phyloP scores from a whole-genome alignment of 2,797 vertebrate genomes.

The Botia almorhae region DNA sequence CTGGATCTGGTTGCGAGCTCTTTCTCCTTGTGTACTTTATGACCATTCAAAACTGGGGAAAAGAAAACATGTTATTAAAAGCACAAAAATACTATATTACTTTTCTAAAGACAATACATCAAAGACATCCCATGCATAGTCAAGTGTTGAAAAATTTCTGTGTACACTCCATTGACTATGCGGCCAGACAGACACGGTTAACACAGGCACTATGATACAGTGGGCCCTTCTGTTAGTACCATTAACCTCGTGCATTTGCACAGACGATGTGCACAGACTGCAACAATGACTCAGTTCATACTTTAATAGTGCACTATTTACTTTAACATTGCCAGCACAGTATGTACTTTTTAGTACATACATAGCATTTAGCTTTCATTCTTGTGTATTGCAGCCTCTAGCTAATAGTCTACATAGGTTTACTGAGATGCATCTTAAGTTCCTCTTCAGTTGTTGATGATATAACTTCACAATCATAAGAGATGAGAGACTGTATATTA shows the following conservation, averaged over 20 bases:
- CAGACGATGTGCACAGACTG: not conserved
- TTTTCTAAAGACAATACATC: not conserved
- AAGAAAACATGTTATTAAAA: not conserved
- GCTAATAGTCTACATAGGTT: not conserved
- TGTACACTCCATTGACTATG: too few relatives aligned
- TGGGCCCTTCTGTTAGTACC: too few relatives aligned
- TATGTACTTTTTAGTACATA: not conserved
- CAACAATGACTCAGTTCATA: not conserved
- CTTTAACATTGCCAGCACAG: not conserved
- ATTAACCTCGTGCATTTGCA: too few relatives aligned
- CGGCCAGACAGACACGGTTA: too few relatives aligned
- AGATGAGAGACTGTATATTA: not conserved
- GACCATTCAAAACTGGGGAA: conserved; percentile 89
- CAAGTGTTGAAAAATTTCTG: too few relatives aligned
- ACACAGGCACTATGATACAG: too few relatives aligned
- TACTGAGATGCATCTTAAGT: not conserved
- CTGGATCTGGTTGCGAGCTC: conserved; percentile 86
- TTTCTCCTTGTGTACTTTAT: conserved; percentile 89
- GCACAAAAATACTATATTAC: not conserved
- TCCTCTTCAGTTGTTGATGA: not conserved
- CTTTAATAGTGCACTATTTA: not conserved
- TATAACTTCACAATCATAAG: not conserved
- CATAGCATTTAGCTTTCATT: not conserved
- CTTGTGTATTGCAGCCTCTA: not conserved
- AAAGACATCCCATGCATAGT: too few relatives aligned